Conservation (phyloP, 2,113 vertebrate species). For the Kryptolebias marmoratus region DNA sequence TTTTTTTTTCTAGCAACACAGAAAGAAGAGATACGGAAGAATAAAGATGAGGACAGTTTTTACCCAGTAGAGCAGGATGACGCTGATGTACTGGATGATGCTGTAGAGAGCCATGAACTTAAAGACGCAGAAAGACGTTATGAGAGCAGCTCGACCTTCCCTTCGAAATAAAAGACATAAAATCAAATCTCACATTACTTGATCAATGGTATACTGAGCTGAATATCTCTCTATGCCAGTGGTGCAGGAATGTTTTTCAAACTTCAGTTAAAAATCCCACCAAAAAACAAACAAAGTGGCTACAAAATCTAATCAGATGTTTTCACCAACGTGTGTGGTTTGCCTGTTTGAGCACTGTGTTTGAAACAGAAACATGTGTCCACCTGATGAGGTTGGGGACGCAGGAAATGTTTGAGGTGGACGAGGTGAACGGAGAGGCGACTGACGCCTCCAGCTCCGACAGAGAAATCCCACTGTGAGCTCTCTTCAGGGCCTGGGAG, state of each 20-base stretch:
- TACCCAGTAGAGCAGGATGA: conserved; percentile 95
- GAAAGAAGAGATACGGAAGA: background rate
- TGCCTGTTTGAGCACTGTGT: no score
- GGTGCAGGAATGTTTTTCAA: no score
- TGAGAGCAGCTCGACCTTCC: conserved; percentile 95
- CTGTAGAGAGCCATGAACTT: conserved; percentile 99
- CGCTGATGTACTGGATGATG: conserved; percentile 96
- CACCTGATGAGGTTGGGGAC: conserved; percentile 98
- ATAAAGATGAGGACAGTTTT: conserved; percentile 63
- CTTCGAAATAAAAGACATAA: conserved; percentile 69
- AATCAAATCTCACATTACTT: background rate
- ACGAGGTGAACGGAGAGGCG: conserved; percentile 96
- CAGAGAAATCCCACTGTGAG: conserved; percentile 95
- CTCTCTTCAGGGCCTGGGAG: conserved; percentile 92
- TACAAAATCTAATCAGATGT: no score
- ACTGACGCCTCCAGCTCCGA: conserved; percentile 97
- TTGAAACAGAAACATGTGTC: background rate
- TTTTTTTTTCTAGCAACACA: background rate
- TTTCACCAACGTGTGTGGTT: no score
- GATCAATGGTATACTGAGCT: background rate
- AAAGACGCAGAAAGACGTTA: conserved; percentile 98
- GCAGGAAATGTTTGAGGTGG: conserved; percentile 93
- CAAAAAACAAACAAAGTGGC: no score
- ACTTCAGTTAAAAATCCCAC: no score
- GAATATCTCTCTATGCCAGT: no score